Percentiles rank a stretch among this genome's conserved stretches.
These are phyloP conservation scores for Nymphalis io DNA, from an alignment of 1,140 invertebrate genomes.

Conservation along the genomic window DNA sequence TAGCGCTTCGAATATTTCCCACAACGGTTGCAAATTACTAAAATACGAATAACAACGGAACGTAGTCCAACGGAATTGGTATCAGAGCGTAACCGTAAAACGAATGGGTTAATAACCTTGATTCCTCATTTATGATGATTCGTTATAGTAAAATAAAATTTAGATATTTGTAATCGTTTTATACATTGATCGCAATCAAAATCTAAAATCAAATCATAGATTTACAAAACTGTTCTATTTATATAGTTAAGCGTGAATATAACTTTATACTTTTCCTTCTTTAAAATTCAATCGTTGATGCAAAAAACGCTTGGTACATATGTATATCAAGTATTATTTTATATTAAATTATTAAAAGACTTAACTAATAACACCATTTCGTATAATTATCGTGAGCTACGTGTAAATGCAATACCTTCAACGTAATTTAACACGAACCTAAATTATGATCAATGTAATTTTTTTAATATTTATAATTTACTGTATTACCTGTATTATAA, in stretches of 20 bases:
- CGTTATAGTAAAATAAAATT: constrained; percentile 16
- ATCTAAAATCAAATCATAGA: no score
- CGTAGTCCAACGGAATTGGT: constrained; percentile 55
- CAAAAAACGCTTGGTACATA: not conserved
- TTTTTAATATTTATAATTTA: no score
- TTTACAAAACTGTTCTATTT: no score
- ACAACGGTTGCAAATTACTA: constrained; percentile 30
- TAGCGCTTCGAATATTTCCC: constrained; percentile 30
- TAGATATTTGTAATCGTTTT: not conserved
- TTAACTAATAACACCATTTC: not conserved
- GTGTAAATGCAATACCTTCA: not conserved
- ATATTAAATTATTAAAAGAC: no score
- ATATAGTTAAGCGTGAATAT: no score
- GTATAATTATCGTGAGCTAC: not conserved
- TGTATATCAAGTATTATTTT: no score
- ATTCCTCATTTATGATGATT: constrained; percentile 45
- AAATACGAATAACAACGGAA: constrained; percentile 48
- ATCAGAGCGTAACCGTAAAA: constrained; percentile 62
- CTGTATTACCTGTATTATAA: no score
- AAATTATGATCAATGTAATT: no score
- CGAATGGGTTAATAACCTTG: constrained; percentile 70
- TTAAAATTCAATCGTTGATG: not conserved
- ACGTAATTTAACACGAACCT: no score
- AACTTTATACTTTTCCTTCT: no score
- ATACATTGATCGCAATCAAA: no score